These are phyloP conservation scores for Apocheima hispidaria DNA, from an alignment of 2,888 invertebrate species.

Conservation along the genomic window DNA sequence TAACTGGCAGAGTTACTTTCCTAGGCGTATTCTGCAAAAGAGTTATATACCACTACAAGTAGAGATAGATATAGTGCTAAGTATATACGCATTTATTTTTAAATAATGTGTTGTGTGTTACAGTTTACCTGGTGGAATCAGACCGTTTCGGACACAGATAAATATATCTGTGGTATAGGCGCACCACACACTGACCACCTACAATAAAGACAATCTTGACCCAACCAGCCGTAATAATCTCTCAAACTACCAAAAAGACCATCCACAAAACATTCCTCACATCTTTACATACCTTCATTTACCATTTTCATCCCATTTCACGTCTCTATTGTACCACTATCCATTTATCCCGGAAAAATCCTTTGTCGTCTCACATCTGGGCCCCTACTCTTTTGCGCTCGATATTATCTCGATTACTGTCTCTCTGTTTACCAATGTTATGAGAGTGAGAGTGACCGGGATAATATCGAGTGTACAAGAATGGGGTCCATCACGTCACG, in stretches of 20 bases:
- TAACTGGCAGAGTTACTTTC: too few species aligned
- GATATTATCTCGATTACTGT: not conserved
- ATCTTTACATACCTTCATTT: not conserved
- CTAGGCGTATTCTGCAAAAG: too few species aligned
- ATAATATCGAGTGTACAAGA: not conserved
- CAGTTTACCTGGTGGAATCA: too few species aligned
- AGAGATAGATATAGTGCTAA: too few species aligned
- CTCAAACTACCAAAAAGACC: not conserved
- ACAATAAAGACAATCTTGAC: not conserved
- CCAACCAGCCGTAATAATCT: not conserved
- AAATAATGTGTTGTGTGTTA: too few species aligned
- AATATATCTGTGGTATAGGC: too few species aligned
- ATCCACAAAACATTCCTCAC: conserved; percentile 3
- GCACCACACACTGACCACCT: not conserved
- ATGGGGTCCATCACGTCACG: conserved; percentile 2
- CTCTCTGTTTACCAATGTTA: not conserved
- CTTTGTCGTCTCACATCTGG: not conserved
- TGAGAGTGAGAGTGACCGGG: not conserved
- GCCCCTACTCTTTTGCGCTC: not conserved
- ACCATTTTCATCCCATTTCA: conserved; percentile 3
- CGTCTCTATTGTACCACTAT: conserved; percentile 7
- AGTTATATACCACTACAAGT: too few species aligned
- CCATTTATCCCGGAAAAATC: conserved; percentile 1
- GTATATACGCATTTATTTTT: too few species aligned
- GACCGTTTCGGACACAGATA: too few species aligned